Conservation (phyloP, 2,888 invertebrate genomes). For the Cephus pulcher region DNA sequence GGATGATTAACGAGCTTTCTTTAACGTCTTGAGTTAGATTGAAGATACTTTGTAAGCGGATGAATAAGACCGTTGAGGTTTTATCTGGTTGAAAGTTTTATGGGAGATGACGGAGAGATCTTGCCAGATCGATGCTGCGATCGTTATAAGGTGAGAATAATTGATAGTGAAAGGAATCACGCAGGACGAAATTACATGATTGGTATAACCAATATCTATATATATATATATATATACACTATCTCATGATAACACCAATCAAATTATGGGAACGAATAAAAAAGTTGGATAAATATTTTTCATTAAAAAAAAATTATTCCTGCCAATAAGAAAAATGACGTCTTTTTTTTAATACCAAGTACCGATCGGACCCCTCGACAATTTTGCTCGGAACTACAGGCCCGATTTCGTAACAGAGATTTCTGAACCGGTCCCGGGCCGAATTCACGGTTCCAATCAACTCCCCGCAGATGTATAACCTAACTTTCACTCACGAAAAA, state of each 20-base stretch:
- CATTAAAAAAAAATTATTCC: neutral
- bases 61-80: neutral
- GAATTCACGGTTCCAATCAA: constrained; percentile 46
- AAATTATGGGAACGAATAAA: neutral
- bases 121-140: neutral
- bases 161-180: neutral
- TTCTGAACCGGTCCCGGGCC: constrained; percentile 43
- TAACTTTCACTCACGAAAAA: constrained; percentile 42
- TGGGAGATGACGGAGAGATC: neutral
- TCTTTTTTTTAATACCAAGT: neutral
- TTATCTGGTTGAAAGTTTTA: neutral
- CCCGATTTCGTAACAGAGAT: constrained; percentile 38
- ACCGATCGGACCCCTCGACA: neutral
- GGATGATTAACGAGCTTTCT: neutral
- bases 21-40: neutral
- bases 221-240: neutral
- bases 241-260: neutral
- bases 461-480: constrained; percentile 28
- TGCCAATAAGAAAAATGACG: neutral
- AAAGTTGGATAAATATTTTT: neutral
- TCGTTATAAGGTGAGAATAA: neutral
- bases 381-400: constrained; percentile 8
- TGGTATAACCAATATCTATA: neutral
- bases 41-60: neutral
- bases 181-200: neutral